Percentiles rank a stretch among this genome's conserved stretches.
These are phyloP conservation scores for Nasua narica DNA, from an alignment of 2,797 vertebrate species.

Conservation along the genomic window DNA sequence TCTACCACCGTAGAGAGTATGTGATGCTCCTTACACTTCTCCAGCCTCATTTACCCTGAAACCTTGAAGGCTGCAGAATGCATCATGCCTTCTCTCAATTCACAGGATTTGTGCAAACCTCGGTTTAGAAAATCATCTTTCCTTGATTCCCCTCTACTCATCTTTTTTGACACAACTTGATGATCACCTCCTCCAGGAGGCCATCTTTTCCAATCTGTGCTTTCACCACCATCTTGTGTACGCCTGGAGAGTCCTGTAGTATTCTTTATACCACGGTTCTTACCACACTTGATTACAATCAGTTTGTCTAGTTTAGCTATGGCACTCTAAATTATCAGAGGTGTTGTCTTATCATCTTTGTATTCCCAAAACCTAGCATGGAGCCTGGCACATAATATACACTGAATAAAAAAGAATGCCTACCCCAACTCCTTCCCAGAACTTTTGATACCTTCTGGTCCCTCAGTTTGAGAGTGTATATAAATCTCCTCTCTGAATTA, in stretches of 20 bases:
- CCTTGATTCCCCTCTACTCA: neutral
- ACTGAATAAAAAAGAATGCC: neutral
- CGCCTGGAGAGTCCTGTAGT: neutral
- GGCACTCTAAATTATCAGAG: conserved; percentile 1
- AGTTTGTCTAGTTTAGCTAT: neutral
- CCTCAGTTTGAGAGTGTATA: neutral
- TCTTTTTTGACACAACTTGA: neutral
- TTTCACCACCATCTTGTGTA: too few relatives aligned
- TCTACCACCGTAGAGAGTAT: neutral
- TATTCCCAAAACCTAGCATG: neutral
- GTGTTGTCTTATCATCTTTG: neutral
- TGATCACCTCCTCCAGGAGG: neutral
- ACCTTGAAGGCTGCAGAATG: neutral
- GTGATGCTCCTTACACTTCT: neutral
- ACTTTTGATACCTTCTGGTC: neutral
- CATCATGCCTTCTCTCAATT: neutral
- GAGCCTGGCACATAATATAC: neutral
- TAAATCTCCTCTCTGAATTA: neutral
- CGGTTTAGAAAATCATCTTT: neutral
- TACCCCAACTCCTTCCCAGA: neutral
- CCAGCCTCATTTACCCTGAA: neutral
- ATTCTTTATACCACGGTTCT: neutral
- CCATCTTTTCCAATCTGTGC: neutral
- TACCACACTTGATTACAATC: neutral
- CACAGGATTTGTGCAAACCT: neutral